Base-by-base conservation (phyloP, 2,888 invertebrate genomes). In the Palloptera scutellata region DNA sequence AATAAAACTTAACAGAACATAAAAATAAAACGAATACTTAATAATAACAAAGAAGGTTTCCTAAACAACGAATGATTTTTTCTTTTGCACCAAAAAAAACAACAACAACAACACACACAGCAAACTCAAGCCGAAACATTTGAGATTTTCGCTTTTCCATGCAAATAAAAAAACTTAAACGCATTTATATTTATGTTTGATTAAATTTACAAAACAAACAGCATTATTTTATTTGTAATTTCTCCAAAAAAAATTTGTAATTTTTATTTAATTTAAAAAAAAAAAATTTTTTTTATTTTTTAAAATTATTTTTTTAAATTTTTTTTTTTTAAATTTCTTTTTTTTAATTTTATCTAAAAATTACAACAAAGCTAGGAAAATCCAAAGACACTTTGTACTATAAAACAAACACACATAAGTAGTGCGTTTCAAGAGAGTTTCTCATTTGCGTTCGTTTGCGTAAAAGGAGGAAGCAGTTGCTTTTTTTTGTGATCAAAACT, bases 311-410 rank as follows among this genome's bases (percentile, higher is more conserved):
- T 30, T 30, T 30, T 30, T n/a, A n/a, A 30, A 6, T 30, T 30
- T 30, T 30, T 15, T 51, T 63, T 71, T 55, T 66, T 66, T 59
- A 66, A 66, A 48, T 52, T 13, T 11, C 30, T 69, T 58, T 64
- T 67, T 53, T 62, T n/a, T 15, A 61, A 64, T 19, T 43, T 64
- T 54, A 66, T 55, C 40, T 12, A 58, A 59, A 58, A 58, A 59
- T 69, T 70, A 71, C 68, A 69, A 57, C 30, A 30, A 75, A 74
- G 75, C 75, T 75, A 75, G 74, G 73, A 30, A 73, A 75, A 75
- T 74, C 75, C 75, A 75, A 75, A 75, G 74, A 75, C 74, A 75
- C 68, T 69, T 66, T 73, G 71, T 74, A 74, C 70, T 69, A 72
- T 72, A 73, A 70, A 71, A 68, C 4, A 64, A 66, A 64, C 55